Percentiles rank a stretch among this genome's conserved stretches.
phyloP scores from a whole-genome alignment of 1,140 invertebrate genomes.

The Eupeodes corollae region DNA sequence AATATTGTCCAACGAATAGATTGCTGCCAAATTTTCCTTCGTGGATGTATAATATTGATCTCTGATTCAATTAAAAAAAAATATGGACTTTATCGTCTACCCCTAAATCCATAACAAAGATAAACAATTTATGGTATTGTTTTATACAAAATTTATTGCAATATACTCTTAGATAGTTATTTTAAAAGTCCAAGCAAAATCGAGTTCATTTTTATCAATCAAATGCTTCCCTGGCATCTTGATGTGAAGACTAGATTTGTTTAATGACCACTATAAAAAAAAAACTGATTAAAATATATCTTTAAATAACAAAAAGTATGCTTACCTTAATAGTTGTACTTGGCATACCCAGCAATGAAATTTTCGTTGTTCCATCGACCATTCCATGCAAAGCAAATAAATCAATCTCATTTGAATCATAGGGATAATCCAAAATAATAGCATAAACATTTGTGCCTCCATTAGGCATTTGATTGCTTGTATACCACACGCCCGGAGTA shows the following conservation, averaged over 20 bases:
- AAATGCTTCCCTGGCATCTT: slow-evolving; percentile 27
- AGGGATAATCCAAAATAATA: slow-evolving; percentile 33
- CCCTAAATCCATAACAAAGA: too few species aligned
- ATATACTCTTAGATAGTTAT: slow-evolving; percentile 15
- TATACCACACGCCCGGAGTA: slow-evolving; percentile 66
- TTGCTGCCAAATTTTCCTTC: too few species aligned
- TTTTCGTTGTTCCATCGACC: slow-evolving; percentile 10
- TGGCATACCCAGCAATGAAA: slow-evolving; percentile 20
- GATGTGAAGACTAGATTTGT: slow-evolving; percentile 16
- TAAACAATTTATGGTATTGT: slow-evolving; percentile 1
- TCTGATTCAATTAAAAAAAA: too few species aligned
- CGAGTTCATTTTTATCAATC: slow-evolving; percentile 24
- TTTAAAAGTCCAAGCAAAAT: slow-evolving; percentile 32
- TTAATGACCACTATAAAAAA: slow-evolving; percentile 18
- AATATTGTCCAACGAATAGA: too few species aligned
- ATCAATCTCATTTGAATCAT: slow-evolving; percentile 26
- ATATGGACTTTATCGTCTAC: too few species aligned
- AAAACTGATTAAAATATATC: background rate
- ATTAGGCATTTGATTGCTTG: slow-evolving; percentile 28
- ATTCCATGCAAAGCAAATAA: slow-evolving; percentile 20
- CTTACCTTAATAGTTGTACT: slow-evolving; percentile 13
- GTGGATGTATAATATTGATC: too few species aligned
- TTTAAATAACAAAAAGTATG: background rate
- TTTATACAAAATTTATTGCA: background rate
- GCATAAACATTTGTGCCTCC: slow-evolving; percentile 16